Percentiles rank a stretch among this genome's conserved stretches.
phyloP scores from a whole-genome alignment of 2,113 vertebrate species.

The Dermatemys mawii region DNA sequence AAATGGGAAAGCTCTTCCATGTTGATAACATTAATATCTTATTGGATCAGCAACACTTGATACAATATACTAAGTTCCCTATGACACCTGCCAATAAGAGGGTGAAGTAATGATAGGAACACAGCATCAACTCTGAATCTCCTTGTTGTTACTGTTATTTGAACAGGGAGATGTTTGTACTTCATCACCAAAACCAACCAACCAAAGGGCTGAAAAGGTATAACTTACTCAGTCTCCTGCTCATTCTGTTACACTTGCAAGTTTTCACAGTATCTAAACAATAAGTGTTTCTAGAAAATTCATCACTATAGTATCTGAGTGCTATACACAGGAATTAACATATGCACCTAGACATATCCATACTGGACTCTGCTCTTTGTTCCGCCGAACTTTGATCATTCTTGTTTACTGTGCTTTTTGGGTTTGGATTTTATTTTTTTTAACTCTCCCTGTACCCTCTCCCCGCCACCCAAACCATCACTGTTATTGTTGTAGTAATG shows the following conservation, averaged over 20 bases:
- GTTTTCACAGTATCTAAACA: background rate
- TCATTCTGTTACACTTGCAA: background rate
- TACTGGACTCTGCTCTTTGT: background rate
- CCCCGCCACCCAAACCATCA: background rate
- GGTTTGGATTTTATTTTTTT: background rate
- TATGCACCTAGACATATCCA: background rate
- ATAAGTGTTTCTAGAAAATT: background rate
- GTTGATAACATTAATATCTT: background rate
- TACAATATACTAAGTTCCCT: background rate
- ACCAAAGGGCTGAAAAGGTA: background rate
- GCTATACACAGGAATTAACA: slow-evolving; percentile 31
- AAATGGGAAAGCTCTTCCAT: background rate
- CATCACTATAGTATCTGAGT: background rate
- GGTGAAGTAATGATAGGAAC: background rate
- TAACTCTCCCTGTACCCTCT: background rate
- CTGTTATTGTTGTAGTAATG: background rate
- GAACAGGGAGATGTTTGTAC: background rate
- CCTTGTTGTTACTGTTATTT: background rate
- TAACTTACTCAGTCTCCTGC: background rate
- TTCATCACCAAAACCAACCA: background rate
- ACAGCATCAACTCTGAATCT: background rate
- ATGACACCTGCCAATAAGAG: fast-evolving
- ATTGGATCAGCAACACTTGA: background rate
- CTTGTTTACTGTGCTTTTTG: slow-evolving; percentile 24
- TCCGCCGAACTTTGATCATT: slow-evolving; percentile 1